Evolutionary conservation across 2,888 invertebrate genomes (phyloP).

Genomic region (Hedya salicella): DNA sequence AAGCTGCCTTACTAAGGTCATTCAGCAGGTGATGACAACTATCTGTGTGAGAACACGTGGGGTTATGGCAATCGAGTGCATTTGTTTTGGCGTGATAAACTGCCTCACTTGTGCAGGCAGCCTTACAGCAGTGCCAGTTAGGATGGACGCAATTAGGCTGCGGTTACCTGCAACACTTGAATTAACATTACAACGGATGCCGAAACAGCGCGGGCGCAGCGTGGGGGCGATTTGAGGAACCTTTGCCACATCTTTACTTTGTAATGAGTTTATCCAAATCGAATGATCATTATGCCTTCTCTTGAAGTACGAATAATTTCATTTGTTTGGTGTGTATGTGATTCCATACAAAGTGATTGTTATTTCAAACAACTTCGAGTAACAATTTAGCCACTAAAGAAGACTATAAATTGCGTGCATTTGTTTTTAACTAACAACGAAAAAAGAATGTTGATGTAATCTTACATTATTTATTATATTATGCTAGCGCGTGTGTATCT

Average conservation of each 20-base stretch:
- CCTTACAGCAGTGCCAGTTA: slow-evolving; percentile 56
- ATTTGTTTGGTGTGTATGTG: too few species aligned
- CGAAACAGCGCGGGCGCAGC: slow-evolving; percentile 26
- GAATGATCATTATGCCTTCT: background rate
- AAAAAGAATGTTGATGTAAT: too few species aligned
- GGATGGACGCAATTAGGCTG: slow-evolving; percentile 81
- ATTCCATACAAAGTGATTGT: too few species aligned
- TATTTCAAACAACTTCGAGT: too few species aligned
- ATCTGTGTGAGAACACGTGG: too few species aligned
- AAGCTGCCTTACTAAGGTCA: too few species aligned
- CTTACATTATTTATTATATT: too few species aligned
- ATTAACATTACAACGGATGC: slow-evolving; percentile 53
- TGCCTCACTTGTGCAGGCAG: slow-evolving; percentile 44
- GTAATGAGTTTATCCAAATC: slow-evolving; percentile 8
- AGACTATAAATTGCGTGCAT: too few species aligned
- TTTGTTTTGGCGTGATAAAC: background rate
- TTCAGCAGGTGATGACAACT: too few species aligned
- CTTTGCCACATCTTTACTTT: background rate
- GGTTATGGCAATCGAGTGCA: background rate
- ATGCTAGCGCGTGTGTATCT: too few species aligned
- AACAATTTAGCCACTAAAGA: too few species aligned
- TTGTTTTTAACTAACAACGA: too few species aligned
- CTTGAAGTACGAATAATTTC: background rate
- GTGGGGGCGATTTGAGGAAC: background rate
- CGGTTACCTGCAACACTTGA: slow-evolving; percentile 72